Evolutionary conservation across 1,140 invertebrate species (phyloP), one percentile per base, ranked within the genome.

Genomic region (Drosophila asahinai): DNA sequence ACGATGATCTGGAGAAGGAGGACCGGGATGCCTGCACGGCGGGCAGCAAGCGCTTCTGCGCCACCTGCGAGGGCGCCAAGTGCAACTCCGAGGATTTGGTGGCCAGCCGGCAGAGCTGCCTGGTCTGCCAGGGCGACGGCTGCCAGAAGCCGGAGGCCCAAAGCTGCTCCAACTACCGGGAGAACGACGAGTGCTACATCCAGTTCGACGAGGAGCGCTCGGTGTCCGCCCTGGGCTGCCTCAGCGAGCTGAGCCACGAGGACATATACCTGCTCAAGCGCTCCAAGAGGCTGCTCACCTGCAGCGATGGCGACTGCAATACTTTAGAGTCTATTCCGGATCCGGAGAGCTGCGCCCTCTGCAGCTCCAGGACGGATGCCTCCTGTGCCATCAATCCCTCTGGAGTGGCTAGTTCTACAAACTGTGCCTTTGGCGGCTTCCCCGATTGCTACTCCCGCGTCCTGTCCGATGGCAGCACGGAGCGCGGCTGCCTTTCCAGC

Each of bases 401-500:
- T 2, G 43, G 42, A 36, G 80, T 92, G 40, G 14, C 9, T 9
- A 70, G 67, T 9, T 14, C 57, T 5, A 86, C 83, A 1, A 64
- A 7, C 5, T 92, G 91, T 15, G 6, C 6, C 2, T 0, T 70
- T 0, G n/a, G 15, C 6, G 91, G 89, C 33, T 62, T 86, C 36
- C 82, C 89, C 1, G 76, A 92, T 7, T 92, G 91, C 42, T 92
- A 92, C 17, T 58, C 80, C 11, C 83, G 91, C 3, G 81, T 92
- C 0, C 72, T 86, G 0, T 5, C 17, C 3, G 86, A 87, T 43
- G 91, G 91, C 17, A 48, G 57, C 36, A 92, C 91, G 1, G 91
- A 92, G 57, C 80, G 91, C n/a, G 91, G 91, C 2, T 92, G 91
- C 8, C 52, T 91, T 9, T 84, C 91, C 8, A 92, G 77, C 47